Percentiles rank a stretch among this genome's conserved stretches.
These are phyloP conservation scores for Drosophila mettleri DNA, from an alignment of 2,888 invertebrate species.

Conservation along the genomic window DNA sequence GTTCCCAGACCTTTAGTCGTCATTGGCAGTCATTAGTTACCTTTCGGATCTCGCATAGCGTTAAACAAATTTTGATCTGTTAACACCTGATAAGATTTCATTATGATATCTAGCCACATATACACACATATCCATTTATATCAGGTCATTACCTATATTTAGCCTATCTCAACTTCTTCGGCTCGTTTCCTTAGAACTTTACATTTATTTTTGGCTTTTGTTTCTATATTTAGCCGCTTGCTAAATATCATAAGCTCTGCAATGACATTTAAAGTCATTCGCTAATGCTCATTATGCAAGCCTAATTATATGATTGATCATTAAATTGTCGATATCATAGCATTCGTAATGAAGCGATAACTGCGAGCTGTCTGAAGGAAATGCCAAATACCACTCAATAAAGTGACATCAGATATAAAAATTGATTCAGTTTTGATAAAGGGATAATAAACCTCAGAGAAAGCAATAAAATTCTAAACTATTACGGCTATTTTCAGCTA, in stretches of 20 bases:
- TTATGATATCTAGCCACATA: slow-evolving; percentile 59
- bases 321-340: slow-evolving; percentile 5
- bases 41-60: slow-evolving; percentile 35
- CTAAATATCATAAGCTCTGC: slow-evolving; percentile 7
- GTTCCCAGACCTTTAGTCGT: slow-evolving; percentile 15
- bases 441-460: not conserved
- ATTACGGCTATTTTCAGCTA: not conserved
- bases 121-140: slow-evolving; percentile 37
- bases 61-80: slow-evolving; percentile 47
- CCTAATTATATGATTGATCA: slow-evolving; percentile 35
- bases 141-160: slow-evolving; percentile 30
- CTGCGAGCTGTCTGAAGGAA: slow-evolving; percentile 1
- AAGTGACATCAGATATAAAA: not conserved
- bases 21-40: slow-evolving; percentile 17
- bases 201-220: slow-evolving; percentile 41
- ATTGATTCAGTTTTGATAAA: slow-evolving; percentile 1
- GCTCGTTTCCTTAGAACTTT: slow-evolving; percentile 25
- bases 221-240: slow-evolving; percentile 25
- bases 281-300: slow-evolving; percentile 16
- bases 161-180: slow-evolving; percentile 9
- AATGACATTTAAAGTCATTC: slow-evolving; percentile 20
- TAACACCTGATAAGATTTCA: slow-evolving; percentile 77
- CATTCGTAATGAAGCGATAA: not conserved
- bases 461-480: not conserved
- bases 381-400: slow-evolving; percentile 1